These are phyloP conservation scores for Tachyglossus aculeatus DNA, from an alignment of 2,797 vertebrate species.

Conservation along the genomic window DNA sequence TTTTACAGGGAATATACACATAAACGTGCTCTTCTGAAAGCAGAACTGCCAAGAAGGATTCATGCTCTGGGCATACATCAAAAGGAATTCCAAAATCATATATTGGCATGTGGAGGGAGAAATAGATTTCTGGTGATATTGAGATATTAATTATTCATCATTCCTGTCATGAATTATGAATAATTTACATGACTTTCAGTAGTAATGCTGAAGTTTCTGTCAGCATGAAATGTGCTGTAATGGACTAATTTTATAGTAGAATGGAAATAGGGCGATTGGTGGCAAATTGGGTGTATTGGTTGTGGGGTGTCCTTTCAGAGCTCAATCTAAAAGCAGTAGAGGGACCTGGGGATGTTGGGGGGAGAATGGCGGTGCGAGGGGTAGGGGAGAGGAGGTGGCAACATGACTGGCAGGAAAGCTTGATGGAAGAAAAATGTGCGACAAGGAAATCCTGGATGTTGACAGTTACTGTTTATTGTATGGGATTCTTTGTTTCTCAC, in stretches of 20 bases:
- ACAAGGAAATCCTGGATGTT: too few species aligned
- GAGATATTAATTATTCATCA: slow-evolving; percentile 45
- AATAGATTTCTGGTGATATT: slow-evolving; percentile 34
- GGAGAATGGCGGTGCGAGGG: too few species aligned
- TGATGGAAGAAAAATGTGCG: neutral
- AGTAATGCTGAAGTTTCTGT: slow-evolving; percentile 17
- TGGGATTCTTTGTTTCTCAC: neutral
- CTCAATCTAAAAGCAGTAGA: too few species aligned
- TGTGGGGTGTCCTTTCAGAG: neutral
- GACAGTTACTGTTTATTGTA: neutral
- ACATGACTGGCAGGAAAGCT: neutral
- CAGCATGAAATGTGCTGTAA: neutral
- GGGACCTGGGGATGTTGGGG: too few species aligned
- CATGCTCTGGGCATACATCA: slow-evolving; percentile 23
- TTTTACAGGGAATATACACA: slow-evolving; percentile 13
- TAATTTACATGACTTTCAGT: slow-evolving; percentile 32
- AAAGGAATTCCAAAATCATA: slow-evolving; percentile 51
- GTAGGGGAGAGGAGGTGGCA: slow-evolving; percentile 8
- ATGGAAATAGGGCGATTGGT: neutral
- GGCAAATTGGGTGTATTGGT: slow-evolving; percentile 7
- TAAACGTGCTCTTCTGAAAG: slow-evolving; percentile 30
- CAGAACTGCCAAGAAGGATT: neutral
- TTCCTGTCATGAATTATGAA: slow-evolving; percentile 29
- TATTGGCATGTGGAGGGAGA: slow-evolving; percentile 20
- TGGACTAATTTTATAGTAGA: neutral